These are phyloP conservation scores for Sebastes ruberrimus DNA, from an alignment of 2,797 vertebrate species.

Conservation along the genomic window DNA sequence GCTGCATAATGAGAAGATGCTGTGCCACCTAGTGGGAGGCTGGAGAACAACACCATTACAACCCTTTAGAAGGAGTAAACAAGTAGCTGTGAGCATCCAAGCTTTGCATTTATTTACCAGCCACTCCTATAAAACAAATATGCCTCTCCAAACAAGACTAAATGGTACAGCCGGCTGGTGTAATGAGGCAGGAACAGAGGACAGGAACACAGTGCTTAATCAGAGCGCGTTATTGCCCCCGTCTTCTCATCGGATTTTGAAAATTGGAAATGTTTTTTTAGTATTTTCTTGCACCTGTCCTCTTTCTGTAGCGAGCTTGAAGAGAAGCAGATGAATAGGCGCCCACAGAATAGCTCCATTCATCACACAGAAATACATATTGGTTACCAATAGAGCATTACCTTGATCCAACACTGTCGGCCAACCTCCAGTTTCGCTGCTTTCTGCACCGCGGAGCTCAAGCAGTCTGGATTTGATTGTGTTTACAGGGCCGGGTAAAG, in stretches of 20 bases:
- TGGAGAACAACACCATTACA: constrained; percentile 1
- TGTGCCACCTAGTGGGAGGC: constrained; percentile 81
- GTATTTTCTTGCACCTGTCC: constrained; percentile 10
- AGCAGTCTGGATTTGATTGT: constrained; percentile 11
- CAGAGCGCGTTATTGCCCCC: constrained; percentile 13
- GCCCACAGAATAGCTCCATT: constrained; percentile 15
- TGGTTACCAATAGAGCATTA: neutral
- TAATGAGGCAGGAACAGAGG: constrained; percentile 41
- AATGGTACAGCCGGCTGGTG: constrained; percentile 30
- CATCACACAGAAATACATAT: constrained; percentile 6
- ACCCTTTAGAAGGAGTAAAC: constrained; percentile 32
- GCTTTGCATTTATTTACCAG: constrained; percentile 61
- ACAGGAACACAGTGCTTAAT: constrained; percentile 24
- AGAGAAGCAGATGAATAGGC: neutral
- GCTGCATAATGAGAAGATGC: constrained; percentile 64
- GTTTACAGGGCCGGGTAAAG: neutral
- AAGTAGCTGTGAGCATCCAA: constrained; percentile 45
- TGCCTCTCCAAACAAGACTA: constrained; percentile 44
- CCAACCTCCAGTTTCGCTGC: neutral
- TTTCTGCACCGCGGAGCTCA: constrained; percentile 2
- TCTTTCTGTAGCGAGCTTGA: neutral
- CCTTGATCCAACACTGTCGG: neutral
- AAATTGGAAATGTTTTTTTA: constrained; percentile 8
- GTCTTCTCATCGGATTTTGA: constrained; percentile 19
- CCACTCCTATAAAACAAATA: constrained; percentile 57